These are phyloP conservation scores for Chiridota heheva DNA, from an alignment of 35 echinoderm and acorn worm genomes.

Conservation along the genomic window DNA sequence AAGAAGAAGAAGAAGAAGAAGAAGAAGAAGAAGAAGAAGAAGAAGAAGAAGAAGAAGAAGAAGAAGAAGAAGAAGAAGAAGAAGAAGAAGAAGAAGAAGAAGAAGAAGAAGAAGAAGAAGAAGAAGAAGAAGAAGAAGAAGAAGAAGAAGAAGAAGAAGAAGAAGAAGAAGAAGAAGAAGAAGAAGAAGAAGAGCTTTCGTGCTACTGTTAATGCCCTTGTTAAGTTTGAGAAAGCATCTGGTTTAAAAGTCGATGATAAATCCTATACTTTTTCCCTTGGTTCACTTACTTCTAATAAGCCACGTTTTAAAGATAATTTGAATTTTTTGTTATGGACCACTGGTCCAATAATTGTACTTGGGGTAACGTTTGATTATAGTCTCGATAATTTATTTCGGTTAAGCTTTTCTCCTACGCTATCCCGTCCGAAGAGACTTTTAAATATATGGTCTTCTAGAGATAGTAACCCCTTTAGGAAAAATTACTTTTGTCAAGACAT, in stretches of 20 bases:
- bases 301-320: not conserved
- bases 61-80: conserved; percentile 1
- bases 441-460: not conserved
- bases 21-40: not conserved
- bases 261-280: not conserved
- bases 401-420: not conserved
- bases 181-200: not conserved
- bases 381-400: too few relatives aligned
- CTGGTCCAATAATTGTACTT: not conserved
- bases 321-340: not conserved
- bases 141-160: not conserved
- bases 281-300: too few relatives aligned
- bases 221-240: too few relatives aligned
- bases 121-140: not conserved
- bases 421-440: not conserved
- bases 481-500: too few relatives aligned
- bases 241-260: not conserved
- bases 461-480: not conserved
- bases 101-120: not conserved
- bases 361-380: too few relatives aligned
- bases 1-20: conserved; percentile 1
- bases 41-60: not conserved
- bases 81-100: conserved; percentile 4
- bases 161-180: not conserved
- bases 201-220: too few relatives aligned